Evolutionary conservation across 2,888 invertebrate genomes (phyloP).

Genomic region (Microdon myrmicae): DNA sequence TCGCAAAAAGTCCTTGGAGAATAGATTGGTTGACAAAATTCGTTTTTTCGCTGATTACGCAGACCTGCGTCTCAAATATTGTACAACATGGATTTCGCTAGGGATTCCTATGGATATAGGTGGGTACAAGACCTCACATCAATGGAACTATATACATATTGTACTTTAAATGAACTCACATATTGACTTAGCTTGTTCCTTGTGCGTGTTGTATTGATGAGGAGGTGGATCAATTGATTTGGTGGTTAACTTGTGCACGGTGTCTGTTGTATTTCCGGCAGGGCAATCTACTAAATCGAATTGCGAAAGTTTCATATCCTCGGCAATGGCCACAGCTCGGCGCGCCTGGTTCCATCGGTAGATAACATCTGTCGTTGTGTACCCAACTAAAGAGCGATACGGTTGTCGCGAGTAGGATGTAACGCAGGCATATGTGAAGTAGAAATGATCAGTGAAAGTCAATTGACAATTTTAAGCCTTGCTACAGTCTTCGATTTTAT

Average conservation of each 20-base stretch:
- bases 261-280: conserved; percentile 74
- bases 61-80: no score
- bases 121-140: no score
- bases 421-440: conserved; percentile 15
- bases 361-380: conserved; percentile 77
- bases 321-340: conserved; percentile 78
- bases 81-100: no score
- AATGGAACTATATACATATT: no score
- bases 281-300: conserved; percentile 83
- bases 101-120: no score
- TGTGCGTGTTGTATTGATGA: conserved; percentile 32
- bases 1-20: no score
- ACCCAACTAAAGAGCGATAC: conserved; percentile 76
- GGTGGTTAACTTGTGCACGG: conserved; percentile 64
- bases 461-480: conserved; percentile 1
- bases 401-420: conserved; percentile 10
- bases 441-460: conserved; percentile 24
- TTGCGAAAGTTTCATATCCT: conserved; percentile 85
- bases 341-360: conserved; percentile 79
- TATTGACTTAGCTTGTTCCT: conserved; percentile 35
- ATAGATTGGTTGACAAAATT: no score
- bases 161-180: conserved; percentile 32
- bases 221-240: conserved; percentile 54
- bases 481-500: not conserved
- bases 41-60: no score